These are phyloP conservation scores for Apodemia mormo DNA, from an alignment of 2,888 invertebrate genomes.

Conservation along the genomic window DNA sequence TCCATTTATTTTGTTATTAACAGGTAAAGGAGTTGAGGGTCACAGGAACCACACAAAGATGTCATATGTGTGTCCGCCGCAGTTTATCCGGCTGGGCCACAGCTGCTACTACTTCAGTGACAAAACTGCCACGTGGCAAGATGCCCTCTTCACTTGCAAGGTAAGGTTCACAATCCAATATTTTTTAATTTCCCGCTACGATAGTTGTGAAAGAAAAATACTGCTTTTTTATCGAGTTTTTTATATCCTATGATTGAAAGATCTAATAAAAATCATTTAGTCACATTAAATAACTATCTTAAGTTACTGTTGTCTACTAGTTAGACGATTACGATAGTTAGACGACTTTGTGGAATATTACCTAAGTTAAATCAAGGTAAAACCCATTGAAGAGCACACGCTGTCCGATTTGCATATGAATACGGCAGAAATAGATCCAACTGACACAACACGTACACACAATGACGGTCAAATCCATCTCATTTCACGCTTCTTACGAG, in stretches of 20 bases:
- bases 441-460: constrained; percentile 25
- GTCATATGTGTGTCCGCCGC: constrained; percentile 85
- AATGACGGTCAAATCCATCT: constrained; percentile 23
- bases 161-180: constrained; percentile 48
- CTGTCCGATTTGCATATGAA: constrained; percentile 28
- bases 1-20: constrained; percentile 6
- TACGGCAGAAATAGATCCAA: constrained; percentile 26
- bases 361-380: constrained; percentile 6
- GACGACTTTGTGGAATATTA: background rate
- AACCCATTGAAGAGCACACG: constrained; percentile 7
- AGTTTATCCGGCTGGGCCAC: constrained; percentile 86
- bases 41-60: constrained; percentile 66
- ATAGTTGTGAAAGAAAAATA: no score
- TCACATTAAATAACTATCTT: background rate
- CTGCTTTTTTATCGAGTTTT: no score
- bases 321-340: constrained; percentile 15
- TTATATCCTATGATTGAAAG: no score
- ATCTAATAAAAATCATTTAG: no score
- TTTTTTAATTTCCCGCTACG: no score
- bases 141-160: constrained; percentile 86
- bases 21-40: constrained; percentile 59
- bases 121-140: constrained; percentile 85
- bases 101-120: constrained; percentile 89
- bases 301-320: constrained; percentile 16
- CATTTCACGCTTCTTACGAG: constrained; percentile 22